Evolutionary conservation across 2,113 vertebrate species (phyloP), one percentile per base, ranked within the genome.

Genomic region (Camelus bactrianus): DNA sequence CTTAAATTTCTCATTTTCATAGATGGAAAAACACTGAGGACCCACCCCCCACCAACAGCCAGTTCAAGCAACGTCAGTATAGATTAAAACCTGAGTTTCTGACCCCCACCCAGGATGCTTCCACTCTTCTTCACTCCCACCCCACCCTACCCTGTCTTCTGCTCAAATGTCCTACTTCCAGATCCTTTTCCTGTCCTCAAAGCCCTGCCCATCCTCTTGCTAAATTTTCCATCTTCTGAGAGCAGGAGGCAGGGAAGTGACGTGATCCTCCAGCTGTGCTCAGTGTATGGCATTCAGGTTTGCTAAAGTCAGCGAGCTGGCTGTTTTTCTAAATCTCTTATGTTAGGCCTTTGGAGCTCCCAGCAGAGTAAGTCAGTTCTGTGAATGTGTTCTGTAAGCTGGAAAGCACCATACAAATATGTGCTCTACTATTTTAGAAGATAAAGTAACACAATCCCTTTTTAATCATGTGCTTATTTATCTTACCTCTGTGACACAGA

Each of bases 311-410:
- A 85, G 91, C 87, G 64, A 52, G 85, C 92, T 96, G 58, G 91
- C 95, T 95, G 46, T 83, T 96, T 93, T 72, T 83, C 89, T 81
- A 70, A 94, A 94, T 79, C 72, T 22, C 82, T 94, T 91, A 38
- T 96, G 88, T 93, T 89, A 89, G 97, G 96, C 89, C 94, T 95
- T 48, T 95, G 83, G 93, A 93, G 88, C 91, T 93, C 91, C 94
- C 93, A 75, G 65, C 56, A 94, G 97, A 97, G 90, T 95, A 87
- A 91, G 93, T 89, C 73, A 97, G 96, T 89, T 81, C 77, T 96
- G 94, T 89, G 81, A 94, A 95, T 81, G 96, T 95, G 95, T 97
- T 89, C 52, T 82, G 94, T 89, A 96, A 96, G 93, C 97, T 97
- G 95, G 89, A 94, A 96, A 95, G 85, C 79, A 81, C 91, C 90